Percentiles rank a stretch among this genome's conserved stretches.
Evolutionary conservation across 2,113 vertebrate species (phyloP).

Genomic region (Stigmatopora nigra): DNA sequence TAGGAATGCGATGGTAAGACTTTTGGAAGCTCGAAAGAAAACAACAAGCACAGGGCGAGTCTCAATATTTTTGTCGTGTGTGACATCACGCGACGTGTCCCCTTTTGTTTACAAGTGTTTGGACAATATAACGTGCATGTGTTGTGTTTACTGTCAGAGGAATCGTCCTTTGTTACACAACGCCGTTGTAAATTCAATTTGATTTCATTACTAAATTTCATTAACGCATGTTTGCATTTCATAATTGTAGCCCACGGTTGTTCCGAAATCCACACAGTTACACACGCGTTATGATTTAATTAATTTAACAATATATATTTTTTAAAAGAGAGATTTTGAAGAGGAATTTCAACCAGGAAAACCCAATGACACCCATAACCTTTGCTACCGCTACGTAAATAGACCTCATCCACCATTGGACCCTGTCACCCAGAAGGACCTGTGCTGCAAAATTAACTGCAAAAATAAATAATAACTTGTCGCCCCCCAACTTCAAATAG

Average conservation of each 20-base stretch:
- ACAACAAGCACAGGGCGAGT: not conserved
- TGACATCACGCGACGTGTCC: not conserved
- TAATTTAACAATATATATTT: too few species aligned
- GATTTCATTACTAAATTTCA: not conserved
- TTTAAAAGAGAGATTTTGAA: too few species aligned
- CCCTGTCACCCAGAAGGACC: too few species aligned
- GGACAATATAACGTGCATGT: not conserved
- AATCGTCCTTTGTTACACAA: not conserved
- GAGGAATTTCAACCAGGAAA: too few species aligned
- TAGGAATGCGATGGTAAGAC: not conserved
- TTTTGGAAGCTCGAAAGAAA: not conserved
- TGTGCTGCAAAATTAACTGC: too few species aligned
- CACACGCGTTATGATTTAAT: too few species aligned
- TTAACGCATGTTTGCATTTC: not conserved
- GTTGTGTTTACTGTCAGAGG: conserved; percentile 1
- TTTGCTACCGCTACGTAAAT: too few species aligned
- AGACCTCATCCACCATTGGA: too few species aligned
- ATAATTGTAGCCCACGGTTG: not conserved
- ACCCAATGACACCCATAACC: too few species aligned
- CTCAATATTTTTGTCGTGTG: not conserved
- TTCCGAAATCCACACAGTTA: too few species aligned
- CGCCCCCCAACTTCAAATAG: too few species aligned
- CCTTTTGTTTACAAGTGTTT: conserved; percentile 7
- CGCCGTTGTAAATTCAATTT: not conserved
- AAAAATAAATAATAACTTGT: too few species aligned